phyloP scores from a whole-genome alignment of 1,140 invertebrate genomes.

The Sminthurides bifidus region DNA sequence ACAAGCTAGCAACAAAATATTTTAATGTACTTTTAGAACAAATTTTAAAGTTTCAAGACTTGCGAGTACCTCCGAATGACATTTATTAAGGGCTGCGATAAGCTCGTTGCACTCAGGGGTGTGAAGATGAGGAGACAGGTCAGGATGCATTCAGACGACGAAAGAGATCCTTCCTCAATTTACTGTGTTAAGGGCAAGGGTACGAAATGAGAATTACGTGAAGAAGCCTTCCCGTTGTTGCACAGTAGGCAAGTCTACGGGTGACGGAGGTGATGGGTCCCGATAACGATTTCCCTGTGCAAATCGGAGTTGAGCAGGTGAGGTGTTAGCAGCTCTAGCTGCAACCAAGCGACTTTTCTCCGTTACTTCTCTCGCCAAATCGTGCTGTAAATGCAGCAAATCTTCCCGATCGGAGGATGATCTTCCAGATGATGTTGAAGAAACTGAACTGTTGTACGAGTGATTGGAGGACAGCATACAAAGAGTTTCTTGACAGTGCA shows the following conservation, averaged over 20 bases:
- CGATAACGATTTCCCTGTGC: conserved; percentile 6
- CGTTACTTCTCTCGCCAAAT: conserved; percentile 27
- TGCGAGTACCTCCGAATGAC: conserved; percentile 14
- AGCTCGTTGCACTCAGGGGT: conserved; percentile 13
- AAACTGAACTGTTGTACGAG: conserved; percentile 21
- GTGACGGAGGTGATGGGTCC: conserved; percentile 28
- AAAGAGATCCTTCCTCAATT: background rate
- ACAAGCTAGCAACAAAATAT: background rate
- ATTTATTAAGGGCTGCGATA: conserved; percentile 16
- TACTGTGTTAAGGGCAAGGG: background rate
- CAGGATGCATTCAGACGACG: conserved; percentile 20
- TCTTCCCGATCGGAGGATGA: conserved; percentile 30
- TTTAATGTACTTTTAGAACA: background rate
- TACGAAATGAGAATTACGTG: conserved; percentile 13
- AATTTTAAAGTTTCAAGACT: background rate
- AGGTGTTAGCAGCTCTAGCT: conserved; percentile 16
- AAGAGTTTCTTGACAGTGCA: background rate
- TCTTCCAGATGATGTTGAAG: conserved; percentile 20
- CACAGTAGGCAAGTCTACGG: conserved; percentile 24
- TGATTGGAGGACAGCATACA: conserved; percentile 6
- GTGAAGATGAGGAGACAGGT: conserved; percentile 20
- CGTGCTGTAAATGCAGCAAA: conserved; percentile 28
- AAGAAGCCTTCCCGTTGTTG: conserved; percentile 31
- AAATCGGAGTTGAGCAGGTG: background rate
- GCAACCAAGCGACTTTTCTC: conserved; percentile 26